These are phyloP conservation scores for Eublepharis macularius DNA, from an alignment of 2,113 vertebrate species.

Conservation along the genomic window DNA sequence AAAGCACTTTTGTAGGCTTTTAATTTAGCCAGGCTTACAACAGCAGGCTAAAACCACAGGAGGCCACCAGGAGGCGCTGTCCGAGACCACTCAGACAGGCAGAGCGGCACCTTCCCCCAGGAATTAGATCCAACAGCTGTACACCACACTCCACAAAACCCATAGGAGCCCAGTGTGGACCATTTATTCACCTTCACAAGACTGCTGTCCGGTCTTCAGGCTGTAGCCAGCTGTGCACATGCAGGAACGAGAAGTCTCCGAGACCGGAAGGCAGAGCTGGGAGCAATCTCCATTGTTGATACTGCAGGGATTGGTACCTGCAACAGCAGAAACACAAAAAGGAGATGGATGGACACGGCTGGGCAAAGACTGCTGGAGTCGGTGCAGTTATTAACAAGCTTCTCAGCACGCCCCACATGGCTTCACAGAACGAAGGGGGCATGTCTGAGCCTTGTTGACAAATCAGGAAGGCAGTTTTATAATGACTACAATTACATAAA, in stretches of 20 bases:
- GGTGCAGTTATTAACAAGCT: neutral
- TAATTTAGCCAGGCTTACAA: neutral
- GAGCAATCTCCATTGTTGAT: conserved; percentile 93
- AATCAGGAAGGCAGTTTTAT: neutral
- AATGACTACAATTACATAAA: neutral
- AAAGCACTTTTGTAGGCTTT: neutral
- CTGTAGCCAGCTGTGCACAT: conserved; percentile 98
- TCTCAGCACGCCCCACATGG: neutral
- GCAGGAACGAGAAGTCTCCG: conserved; percentile 85
- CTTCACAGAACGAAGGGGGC: neutral
- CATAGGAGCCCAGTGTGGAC: neutral
- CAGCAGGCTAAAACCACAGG: neutral
- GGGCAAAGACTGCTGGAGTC: neutral
- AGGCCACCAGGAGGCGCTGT: neutral
- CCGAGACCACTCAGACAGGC: neutral
- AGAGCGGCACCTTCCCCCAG: neutral
- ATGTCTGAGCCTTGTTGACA: neutral
- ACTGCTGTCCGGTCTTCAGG: conserved; percentile 90
- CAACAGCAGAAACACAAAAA: conserved; percentile 12
- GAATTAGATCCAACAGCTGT: neutral
- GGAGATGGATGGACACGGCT: neutral
- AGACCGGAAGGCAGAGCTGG: conserved; percentile 94
- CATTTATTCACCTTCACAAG: conserved; percentile 88
- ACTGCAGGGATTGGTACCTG: conserved; percentile 89
- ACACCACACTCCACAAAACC: neutral